Conservation (phyloP, 2,797 vertebrate genomes). For the Amphiprion clarkii region DNA sequence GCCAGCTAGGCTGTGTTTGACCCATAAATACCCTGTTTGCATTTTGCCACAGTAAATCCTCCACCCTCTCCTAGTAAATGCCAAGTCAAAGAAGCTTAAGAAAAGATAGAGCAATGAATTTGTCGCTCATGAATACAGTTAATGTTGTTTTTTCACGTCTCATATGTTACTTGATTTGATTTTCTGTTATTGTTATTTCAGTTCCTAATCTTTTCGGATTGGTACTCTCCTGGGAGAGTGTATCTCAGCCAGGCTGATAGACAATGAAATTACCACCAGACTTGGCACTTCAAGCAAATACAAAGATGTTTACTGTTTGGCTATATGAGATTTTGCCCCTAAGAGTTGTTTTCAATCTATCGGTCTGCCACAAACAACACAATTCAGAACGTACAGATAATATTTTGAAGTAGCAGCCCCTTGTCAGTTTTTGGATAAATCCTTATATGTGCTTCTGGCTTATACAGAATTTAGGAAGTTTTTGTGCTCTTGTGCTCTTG, state of each 20-base stretch:
- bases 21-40: slow-evolving; percentile 86
- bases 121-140: slow-evolving; percentile 82
- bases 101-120: slow-evolving; percentile 82
- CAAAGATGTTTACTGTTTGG: slow-evolving; percentile 68
- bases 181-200: slow-evolving; percentile 85
- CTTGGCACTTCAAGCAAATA: slow-evolving; percentile 61
- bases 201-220: slow-evolving; percentile 82
- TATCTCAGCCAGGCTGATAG: slow-evolving; percentile 49
- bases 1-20: slow-evolving; percentile 83
- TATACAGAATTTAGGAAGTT: slow-evolving; percentile 27
- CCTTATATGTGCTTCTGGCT: slow-evolving; percentile 7
- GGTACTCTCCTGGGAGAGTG: slow-evolving; percentile 42
- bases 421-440: slow-evolving; percentile 34
- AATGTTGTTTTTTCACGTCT: slow-evolving; percentile 83
- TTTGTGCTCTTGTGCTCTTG: slow-evolving; percentile 5
- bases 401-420: slow-evolving; percentile 50
- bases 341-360: slow-evolving; percentile 61
- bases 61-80: slow-evolving; percentile 75
- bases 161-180: slow-evolving; percentile 86
- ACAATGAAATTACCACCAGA: slow-evolving; percentile 59
- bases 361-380: slow-evolving; percentile 43
- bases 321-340: slow-evolving; percentile 45
- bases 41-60: slow-evolving; percentile 77
- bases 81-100: slow-evolving; percentile 85
- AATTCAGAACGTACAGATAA: slow-evolving; percentile 38